Conservation (phyloP, 2,888 invertebrate species). For the Tanaodytes sp. region DNA sequence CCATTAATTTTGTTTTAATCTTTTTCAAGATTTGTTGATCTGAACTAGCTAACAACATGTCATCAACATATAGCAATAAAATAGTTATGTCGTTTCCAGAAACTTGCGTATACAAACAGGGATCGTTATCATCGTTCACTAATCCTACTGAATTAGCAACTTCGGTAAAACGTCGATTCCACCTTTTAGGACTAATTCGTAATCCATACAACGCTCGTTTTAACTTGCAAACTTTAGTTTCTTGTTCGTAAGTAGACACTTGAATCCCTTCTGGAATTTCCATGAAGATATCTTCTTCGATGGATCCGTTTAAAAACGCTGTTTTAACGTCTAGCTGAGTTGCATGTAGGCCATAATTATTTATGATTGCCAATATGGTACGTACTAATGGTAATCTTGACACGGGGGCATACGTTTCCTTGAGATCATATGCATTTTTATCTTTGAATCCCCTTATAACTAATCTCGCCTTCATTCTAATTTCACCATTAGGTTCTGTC, state of each 20-base stretch:
- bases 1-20: background rate
- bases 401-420: constrained; percentile 13
- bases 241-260: background rate
- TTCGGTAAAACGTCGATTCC: background rate
- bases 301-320: too few relatives aligned
- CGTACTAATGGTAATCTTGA: background rate
- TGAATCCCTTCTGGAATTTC: constrained; percentile 9
- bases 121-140: background rate
- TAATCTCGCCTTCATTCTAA: background rate
- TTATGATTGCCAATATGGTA: constrained; percentile 1
- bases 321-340: constrained; percentile 10
- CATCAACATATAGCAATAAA: background rate
- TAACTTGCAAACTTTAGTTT: background rate
- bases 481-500: background rate
- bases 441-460: constrained; percentile 2
- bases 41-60: background rate
- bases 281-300: constrained; percentile 8
- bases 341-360: constrained; percentile 4
- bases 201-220: background rate
- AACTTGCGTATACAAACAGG: background rate
- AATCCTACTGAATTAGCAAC: background rate
- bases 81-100: background rate
- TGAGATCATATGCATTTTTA: constrained; percentile 5
- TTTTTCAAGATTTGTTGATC: background rate
- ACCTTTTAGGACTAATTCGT: background rate